Evolutionary conservation across 2,113 vertebrate genomes (phyloP).

Genomic region (Syrrhaptes paradoxus): DNA sequence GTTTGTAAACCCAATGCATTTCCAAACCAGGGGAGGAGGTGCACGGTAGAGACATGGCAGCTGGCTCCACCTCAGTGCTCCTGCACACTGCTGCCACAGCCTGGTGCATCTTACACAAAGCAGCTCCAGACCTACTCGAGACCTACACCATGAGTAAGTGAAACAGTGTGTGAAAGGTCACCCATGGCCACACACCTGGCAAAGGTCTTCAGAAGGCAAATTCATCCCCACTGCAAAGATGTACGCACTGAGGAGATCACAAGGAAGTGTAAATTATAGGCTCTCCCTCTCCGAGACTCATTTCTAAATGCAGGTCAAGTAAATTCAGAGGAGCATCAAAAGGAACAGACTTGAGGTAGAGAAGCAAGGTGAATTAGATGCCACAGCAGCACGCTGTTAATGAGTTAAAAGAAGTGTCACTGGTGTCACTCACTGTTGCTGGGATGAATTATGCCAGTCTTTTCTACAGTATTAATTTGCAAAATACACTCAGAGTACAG

Average conservation of each 20-base stretch:
- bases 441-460: neutral
- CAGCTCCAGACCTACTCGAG: neutral
- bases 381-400: neutral
- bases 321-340: neutral
- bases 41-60: neutral
- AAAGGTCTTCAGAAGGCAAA: neutral
- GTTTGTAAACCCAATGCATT: neutral
- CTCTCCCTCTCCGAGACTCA: neutral
- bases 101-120: too few relatives aligned
- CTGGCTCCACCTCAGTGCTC: neutral
- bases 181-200: fast-evolving
- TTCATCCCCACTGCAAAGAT: neutral
- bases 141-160: neutral
- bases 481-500: neutral
- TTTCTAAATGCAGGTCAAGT: conserved; percentile 30
- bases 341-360: neutral
- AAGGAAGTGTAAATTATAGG: neutral
- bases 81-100: neutral
- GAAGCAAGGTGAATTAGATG: neutral
- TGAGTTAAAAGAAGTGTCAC: neutral
- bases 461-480: neutral
- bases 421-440: neutral
- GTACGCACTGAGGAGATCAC: neutral
- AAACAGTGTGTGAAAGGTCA: neutral
- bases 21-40: neutral